phyloP scores from a whole-genome alignment of 2,888 invertebrate genomes.

The Tinea semifulvella region DNA sequence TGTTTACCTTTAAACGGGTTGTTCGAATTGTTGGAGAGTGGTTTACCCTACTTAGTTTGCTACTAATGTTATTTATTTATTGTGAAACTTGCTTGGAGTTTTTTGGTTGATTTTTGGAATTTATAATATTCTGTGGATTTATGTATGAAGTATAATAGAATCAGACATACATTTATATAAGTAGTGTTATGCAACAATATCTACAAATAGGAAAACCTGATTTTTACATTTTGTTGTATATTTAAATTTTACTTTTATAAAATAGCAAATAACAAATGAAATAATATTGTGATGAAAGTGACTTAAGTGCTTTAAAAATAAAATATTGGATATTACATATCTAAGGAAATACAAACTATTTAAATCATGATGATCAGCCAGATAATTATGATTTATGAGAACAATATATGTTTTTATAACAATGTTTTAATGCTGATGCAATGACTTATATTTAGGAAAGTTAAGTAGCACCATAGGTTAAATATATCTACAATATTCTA shows the following conservation, averaged over 20 bases:
- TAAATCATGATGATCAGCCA: conserved; percentile 1
- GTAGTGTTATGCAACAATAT: conserved; percentile 4
- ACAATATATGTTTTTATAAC: conserved; percentile 6
- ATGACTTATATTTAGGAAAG: conserved; percentile 2
- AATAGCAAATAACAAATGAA: conserved; percentile 5
- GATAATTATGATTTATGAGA: background rate
- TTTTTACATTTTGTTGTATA: conserved; percentile 4
- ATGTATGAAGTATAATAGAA: conserved; percentile 32
- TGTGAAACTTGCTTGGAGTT: conserved; percentile 58
- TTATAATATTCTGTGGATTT: conserved; percentile 29
- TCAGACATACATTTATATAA: conserved; percentile 28
- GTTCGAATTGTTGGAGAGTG: conserved; percentile 50
- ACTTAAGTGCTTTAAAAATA: conserved; percentile 6
- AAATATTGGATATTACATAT: conserved; percentile 9
- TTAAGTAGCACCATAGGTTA: conserved; percentile 2
- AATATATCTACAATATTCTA: background rate
- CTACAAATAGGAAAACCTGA: conserved; percentile 8
- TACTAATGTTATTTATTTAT: conserved; percentile 63
- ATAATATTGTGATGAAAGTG: conserved; percentile 8
- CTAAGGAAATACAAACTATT: conserved; percentile 5
- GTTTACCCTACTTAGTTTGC: conserved; percentile 46
- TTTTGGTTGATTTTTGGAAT: conserved; percentile 48
- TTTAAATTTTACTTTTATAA: conserved; percentile 7
- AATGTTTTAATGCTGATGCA: conserved; percentile 1
- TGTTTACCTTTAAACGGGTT: conserved; percentile 54